Conservation (phyloP, 1,140 invertebrate genomes). For the Trypoxylus dichotomus region DNA sequence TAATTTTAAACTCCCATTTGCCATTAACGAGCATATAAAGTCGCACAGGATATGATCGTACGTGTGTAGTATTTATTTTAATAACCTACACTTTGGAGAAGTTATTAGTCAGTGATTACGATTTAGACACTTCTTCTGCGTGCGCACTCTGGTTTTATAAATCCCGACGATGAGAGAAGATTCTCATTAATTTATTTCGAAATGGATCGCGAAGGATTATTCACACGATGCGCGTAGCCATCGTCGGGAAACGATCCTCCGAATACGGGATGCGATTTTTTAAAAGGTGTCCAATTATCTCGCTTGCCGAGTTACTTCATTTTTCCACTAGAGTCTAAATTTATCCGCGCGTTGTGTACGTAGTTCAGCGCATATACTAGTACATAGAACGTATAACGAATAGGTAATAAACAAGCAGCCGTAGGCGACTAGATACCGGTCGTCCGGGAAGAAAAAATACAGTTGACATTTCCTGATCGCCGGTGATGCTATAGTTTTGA, state of each 20-base stretch:
- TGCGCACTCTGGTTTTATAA: neutral
- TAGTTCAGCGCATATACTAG: neutral
- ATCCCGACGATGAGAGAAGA: neutral
- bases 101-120: neutral
- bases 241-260: neutral
- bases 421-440: neutral
- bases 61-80: neutral
- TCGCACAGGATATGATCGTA: neutral
- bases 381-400: neutral
- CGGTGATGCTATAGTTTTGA: neutral
- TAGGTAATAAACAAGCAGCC: neutral
- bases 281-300: neutral
- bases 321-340: neutral
- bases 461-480: neutral
- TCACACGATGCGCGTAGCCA: neutral
- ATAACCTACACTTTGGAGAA: neutral
- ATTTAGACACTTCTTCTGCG: neutral
- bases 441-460: neutral
- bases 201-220: neutral
- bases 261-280: neutral
- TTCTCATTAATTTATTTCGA: neutral
- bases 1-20: neutral
- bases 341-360: neutral
- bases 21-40: neutral
- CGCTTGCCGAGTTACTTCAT: neutral